Conservation (phyloP, 2,113 vertebrate species). For the Ophiodon elongatus region DNA sequence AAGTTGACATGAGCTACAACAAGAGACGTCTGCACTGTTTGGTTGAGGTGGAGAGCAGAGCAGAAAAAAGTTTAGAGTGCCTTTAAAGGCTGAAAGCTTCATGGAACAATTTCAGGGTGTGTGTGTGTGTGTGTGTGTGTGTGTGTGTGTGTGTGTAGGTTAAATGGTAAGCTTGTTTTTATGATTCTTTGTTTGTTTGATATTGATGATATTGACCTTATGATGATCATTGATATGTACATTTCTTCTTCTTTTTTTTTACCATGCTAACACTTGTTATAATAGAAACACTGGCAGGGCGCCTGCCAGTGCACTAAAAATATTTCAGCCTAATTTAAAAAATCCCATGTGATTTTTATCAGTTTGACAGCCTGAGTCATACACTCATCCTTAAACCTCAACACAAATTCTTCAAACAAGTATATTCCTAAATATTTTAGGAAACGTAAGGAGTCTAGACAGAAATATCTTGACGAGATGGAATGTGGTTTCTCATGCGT, state of each 20-base stretch:
- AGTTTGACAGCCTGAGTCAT: neutral
- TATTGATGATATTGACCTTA: neutral
- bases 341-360: neutral
- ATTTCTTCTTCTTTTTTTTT: neutral
- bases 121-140: too few species aligned
- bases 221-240: neutral
- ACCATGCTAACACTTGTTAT: neutral
- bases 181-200: neutral
- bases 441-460: neutral
- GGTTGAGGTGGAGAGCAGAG: neutral
- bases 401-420: neutral
- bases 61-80: neutral
- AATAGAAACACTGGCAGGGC: neutral
- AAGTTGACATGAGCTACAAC: slow-evolving; percentile 42
- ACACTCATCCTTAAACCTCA: neutral
- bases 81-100: neutral
- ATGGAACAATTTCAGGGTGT: neutral
- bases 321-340: neutral
- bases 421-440: neutral
- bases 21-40: neutral
- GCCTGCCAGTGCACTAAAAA: neutral
- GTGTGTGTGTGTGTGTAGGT: neutral
- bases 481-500: neutral
- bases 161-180: neutral
- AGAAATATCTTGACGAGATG: neutral